Conservation (phyloP, 2,797 vertebrate species). For the Crossoptilon crossoptilon region DNA sequence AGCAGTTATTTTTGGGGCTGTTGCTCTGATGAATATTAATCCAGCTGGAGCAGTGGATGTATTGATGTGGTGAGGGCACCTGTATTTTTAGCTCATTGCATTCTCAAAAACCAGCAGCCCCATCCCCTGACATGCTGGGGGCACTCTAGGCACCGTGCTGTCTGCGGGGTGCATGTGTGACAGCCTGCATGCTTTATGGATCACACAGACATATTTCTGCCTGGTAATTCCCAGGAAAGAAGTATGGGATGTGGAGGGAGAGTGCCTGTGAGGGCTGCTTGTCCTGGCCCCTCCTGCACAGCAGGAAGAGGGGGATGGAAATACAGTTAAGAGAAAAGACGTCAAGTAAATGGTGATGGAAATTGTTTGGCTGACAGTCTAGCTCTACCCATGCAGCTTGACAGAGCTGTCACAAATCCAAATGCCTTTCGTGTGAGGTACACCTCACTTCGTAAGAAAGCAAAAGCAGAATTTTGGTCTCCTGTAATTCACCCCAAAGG, state of each 20-base stretch:
- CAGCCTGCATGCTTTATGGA: not conserved
- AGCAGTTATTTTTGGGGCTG: not conserved
- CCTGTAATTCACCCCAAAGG: not conserved
- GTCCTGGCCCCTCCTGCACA: not conserved
- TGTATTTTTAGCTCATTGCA: not conserved
- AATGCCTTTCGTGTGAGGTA: not conserved
- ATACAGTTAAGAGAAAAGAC: constrained; percentile 1
- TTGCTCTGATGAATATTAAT: not conserved
- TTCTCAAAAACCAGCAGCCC: not conserved
- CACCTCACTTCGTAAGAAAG: not conserved
- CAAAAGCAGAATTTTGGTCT: not conserved
- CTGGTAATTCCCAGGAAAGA: not conserved
- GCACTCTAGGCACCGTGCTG: not conserved
- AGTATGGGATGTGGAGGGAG: not conserved
- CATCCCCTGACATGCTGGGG: not conserved
- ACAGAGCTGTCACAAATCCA: not conserved
- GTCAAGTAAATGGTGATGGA: not conserved
- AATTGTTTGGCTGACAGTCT: not conserved
- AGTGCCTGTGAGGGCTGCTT: not conserved
- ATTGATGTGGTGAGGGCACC: not conserved
- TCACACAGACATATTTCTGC: not conserved
- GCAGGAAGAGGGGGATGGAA: not conserved
- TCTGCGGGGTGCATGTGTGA: not conserved
- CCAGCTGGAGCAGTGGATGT: not conserved
- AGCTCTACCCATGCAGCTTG: not conserved